These are phyloP conservation scores for Agriopis leucophaearia DNA, from an alignment of 2,888 invertebrate species.

Conservation along the genomic window DNA sequence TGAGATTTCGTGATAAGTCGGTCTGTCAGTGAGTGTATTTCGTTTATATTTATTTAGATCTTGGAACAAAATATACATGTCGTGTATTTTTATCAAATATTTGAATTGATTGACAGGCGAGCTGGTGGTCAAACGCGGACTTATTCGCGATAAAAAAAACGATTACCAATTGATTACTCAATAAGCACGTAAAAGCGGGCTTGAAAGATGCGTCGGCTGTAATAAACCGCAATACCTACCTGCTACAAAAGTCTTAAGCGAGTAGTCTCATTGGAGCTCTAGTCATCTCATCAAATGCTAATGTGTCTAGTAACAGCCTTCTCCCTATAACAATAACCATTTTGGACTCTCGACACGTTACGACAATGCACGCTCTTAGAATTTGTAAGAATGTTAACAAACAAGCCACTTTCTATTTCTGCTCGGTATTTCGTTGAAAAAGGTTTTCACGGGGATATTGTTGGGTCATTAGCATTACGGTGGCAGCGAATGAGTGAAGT, in stretches of 20 bases:
- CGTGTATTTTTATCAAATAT: too few relatives aligned
- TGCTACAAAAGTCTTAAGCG: constrained; percentile 13
- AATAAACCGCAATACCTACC: constrained; percentile 3
- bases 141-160: too few relatives aligned
- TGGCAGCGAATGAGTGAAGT: constrained; percentile 9
- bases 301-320: constrained; percentile 44
- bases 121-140: too few relatives aligned
- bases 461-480: constrained; percentile 26
- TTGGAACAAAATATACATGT: neutral
- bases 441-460: constrained; percentile 26
- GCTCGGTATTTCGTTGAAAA: constrained; percentile 31
- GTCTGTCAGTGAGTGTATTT: too few relatives aligned
- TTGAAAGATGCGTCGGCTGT: constrained; percentile 13
- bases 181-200: neutral
- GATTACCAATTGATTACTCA: too few relatives aligned
- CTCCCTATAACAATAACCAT: constrained; percentile 42
- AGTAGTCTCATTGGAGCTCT: constrained; percentile 6
- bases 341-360: constrained; percentile 41
- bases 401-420: constrained; percentile 52
- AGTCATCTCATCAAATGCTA: constrained; percentile 25
- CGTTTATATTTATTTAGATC: too few relatives aligned
- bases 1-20: too few relatives aligned
- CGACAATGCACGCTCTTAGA: constrained; percentile 46
- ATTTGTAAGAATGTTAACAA: constrained; percentile 43
- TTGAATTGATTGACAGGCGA: too few relatives aligned